Percentiles rank a stretch among this genome's conserved stretches.
Evolutionary conservation across 2,888 invertebrate species (phyloP).

Genomic region (Parapristionchus giblindavisi): DNA sequence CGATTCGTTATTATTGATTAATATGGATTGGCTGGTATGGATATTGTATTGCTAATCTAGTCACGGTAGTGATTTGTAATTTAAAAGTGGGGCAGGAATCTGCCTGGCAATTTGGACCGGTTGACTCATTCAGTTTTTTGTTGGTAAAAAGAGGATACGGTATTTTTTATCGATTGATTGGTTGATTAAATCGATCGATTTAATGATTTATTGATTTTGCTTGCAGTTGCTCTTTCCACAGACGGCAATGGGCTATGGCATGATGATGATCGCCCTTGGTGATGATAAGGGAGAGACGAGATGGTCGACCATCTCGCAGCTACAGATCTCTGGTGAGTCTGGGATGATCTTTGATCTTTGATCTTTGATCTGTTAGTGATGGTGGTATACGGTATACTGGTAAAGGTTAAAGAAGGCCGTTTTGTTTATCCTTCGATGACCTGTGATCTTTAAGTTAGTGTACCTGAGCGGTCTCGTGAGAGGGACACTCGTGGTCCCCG

Average conservation of each 20-base stretch:
- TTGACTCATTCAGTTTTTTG: no score
- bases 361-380: not conserved
- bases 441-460: no score
- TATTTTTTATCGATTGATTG: not conserved
- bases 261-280: conserved; percentile 77
- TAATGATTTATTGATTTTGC: not conserved
- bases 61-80: no score
- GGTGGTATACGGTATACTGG: not conserved
- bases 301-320: conserved; percentile 41
- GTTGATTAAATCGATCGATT: not conserved
- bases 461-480: no score
- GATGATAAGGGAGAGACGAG: conserved; percentile 77
- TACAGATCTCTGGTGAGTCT: not conserved
- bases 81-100: not conserved
- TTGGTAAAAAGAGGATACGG: no score
- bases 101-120: no score
- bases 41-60: no score
- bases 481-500: no score
- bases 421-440: no score
- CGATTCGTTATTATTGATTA: no score
- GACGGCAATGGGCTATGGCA: conserved; percentile 83
- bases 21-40: no score
- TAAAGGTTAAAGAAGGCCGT: no score
- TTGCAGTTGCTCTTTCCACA: conserved; percentile 82
- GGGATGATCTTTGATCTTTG: not conserved